Base-by-base conservation (phyloP, 2,888 invertebrate species). In the Rutpela maculata region DNA sequence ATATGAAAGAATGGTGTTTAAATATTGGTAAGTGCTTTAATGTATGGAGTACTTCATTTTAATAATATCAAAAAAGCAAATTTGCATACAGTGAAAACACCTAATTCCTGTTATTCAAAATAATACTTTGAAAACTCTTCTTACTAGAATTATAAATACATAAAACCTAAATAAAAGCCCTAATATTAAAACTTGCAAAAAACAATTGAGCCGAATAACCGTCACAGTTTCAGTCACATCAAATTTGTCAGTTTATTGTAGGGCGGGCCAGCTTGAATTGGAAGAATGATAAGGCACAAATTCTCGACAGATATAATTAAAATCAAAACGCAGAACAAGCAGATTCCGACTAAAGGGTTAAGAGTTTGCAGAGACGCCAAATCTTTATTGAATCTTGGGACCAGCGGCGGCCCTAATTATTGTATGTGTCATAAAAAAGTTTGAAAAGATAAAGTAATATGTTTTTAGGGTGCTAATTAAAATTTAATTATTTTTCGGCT, bases 221-320 rank as follows among this genome's bases (percentile, higher is more conserved):
- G 57, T 59, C 59, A 35, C 69, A 31, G 17, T 17, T 69, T 69
- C 22, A 69, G 59, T 69, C 57, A 35, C 15, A 38, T n/a, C 35
- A 35, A 69, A 69, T 69, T 69, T 69, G 69, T 69, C 69, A 69
- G 69, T 38, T 69, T 57, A 57, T 69, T 57, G 69, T 69, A 59
- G 57, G 69, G 19, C 31, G 59, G n/a, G 5, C 69, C 19, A 18
- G 67, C 31, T 11, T 55, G 59, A 69, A 69, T 15, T 69, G 69
- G 59, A 69, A 69, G 57, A 69, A 69, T 57, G 69, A 69, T 69
- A 59, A 59, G 59, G 35, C 56, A 18, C 19, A 57, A 57, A 59
- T 69, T 18, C 69, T 17, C 69, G 69, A 59, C 69, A 69, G 69
- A 69, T 38, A 59, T 69, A 69, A 69, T 69, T 69, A 69, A 69